A percentile compares a stretch with the other conserved stretches of the same genome.
These are phyloP conservation scores for Nemoura dubitans DNA, from an alignment of 2,888 invertebrate species.

Conservation along the genomic window DNA sequence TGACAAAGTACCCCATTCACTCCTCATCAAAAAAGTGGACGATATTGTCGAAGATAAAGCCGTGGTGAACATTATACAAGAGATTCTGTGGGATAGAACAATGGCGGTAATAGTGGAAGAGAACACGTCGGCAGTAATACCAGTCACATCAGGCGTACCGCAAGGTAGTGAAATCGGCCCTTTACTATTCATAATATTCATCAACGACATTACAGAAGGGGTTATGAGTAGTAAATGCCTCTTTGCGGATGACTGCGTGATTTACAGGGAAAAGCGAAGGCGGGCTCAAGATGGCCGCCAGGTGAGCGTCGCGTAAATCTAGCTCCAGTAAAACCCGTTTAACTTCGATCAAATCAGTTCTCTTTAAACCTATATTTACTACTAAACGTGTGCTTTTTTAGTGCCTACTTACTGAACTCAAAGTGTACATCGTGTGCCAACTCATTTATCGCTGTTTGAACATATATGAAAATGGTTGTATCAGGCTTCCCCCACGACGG, in stretches of 20 bases:
- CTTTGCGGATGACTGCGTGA: not conserved
- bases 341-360: no score
- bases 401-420: no score
- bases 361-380: no score
- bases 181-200: not conserved
- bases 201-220: not conserved
- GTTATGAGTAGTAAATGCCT: not conserved
- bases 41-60: not conserved
- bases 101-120: not conserved
- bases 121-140: not conserved
- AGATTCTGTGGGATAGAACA: not conserved
- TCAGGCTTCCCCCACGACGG: no score
- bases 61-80: not conserved
- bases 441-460: no score
- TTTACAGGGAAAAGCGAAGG: not conserved
- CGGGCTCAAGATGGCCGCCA: no score
- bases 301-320: no score
- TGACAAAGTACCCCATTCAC: not conserved
- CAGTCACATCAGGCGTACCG: constrained; percentile 2
- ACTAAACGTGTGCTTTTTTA: no score
- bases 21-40: not conserved
- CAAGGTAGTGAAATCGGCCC: constrained; percentile 2
- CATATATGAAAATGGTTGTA: no score
- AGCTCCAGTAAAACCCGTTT: no score
- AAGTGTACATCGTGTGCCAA: no score